Evolutionary conservation across 1,140 invertebrate genomes (phyloP), one percentile per base, ranked within the genome.

Genomic region (Teleogryllus occipitalis): DNA sequence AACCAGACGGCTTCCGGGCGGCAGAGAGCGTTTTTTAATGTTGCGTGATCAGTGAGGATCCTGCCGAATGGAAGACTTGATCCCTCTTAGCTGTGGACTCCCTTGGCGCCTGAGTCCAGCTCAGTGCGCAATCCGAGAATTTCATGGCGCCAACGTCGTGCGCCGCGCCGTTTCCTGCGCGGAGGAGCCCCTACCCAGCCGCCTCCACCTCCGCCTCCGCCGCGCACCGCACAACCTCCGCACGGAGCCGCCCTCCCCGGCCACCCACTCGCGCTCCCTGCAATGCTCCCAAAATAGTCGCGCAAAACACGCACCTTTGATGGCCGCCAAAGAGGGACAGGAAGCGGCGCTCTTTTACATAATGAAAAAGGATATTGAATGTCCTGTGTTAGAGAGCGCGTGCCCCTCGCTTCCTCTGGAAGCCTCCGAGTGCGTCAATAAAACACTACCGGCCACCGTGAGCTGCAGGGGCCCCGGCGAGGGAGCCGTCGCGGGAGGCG

Each of bases 341-440:
- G 18, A 18, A 18, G 54, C 54, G 54, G 18, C 54, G 54, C 54
- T 65, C 54, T 65, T 65, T 65, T 65, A 65, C 54, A 65, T 65
- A 65, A 65, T 65, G 54, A 65, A 65, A 65, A 65, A 65, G 54
- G 54, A 65, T 65, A 65, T 65, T 65, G 54, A 65, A 65, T 65
- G 54, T 65, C 54, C 54, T 65, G 54, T 65, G 54, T 65, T 65
- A 65, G 54, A 65, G 54, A 1, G 54, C 10, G 18, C 54, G 54
- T 65, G 54, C 54, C 18, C 54, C 18, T 65, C 54, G 54, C 54
- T 65, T 65, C 54, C 54, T 65, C 54, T 65, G 54, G 54, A 65
- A 65, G 10, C 54, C 54, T 10, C 10, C 10, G 54, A 65, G 54
- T 18, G 18, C 54, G 54, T 65, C 54, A 65, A 65, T 65, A 65